phyloP scores from a whole-genome alignment of 2,113 vertebrate species.

The Trematomus loennbergii region DNA sequence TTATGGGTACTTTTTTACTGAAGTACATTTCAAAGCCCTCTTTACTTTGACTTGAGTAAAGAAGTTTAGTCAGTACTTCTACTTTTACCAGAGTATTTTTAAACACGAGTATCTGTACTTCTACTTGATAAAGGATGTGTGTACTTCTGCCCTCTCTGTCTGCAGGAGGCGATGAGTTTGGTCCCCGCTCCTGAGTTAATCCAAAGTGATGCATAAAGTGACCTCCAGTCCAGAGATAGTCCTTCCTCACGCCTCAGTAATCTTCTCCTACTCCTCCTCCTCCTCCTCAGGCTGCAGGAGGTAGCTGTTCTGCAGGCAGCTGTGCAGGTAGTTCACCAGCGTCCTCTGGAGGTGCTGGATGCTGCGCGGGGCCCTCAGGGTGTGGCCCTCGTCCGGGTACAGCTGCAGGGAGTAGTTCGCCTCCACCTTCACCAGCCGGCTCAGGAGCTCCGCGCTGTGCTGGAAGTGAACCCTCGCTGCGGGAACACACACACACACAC shows the following conservation, averaged over 20 bases:
- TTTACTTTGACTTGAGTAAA: too few relatives aligned
- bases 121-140: too few relatives aligned
- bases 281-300: conserved; percentile 62
- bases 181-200: conserved; percentile 71
- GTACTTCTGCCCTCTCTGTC: too few relatives aligned
- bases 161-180: conserved; percentile 62
- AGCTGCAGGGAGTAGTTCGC: conserved; percentile 87
- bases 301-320: conserved; percentile 80
- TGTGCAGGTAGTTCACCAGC: conserved; percentile 82
- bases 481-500: conserved; percentile 4
- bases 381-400: conserved; percentile 87
- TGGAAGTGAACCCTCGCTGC: conserved; percentile 87
- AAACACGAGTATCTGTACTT: too few relatives aligned
- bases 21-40: too few relatives aligned
- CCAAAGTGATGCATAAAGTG: conserved; percentile 68
- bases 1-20: too few relatives aligned
- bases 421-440: conserved; percentile 83
- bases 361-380: conserved; percentile 77
- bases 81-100: too few relatives aligned
- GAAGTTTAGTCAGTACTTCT: too few relatives aligned
- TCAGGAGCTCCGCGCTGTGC: conserved; percentile 87
- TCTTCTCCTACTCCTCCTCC: conserved; percentile 80
- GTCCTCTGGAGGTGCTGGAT: conserved; percentile 82
- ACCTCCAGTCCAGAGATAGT: conserved; percentile 51
- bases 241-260: conserved; percentile 70